phyloP scores from a whole-genome alignment of 2,888 invertebrate species.

The Adelognathus sp. region DNA sequence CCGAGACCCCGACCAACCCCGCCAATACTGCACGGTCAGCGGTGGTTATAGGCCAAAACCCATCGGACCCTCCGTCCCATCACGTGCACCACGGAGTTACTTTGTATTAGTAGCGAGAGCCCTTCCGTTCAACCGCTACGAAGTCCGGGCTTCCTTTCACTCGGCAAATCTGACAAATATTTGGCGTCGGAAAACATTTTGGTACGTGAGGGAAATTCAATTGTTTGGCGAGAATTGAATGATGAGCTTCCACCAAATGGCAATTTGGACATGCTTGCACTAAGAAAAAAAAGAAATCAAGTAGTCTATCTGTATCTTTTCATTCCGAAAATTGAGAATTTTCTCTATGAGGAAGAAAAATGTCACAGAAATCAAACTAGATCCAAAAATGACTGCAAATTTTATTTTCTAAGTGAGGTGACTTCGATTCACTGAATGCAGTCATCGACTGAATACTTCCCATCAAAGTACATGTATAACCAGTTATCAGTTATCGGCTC shows the following conservation, averaged over 20 bases:
- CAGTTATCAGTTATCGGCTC: no score
- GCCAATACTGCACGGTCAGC: conserved; percentile 40
- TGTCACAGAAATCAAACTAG: no score
- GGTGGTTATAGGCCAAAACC: conserved; percentile 36
- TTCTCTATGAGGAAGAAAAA: no score
- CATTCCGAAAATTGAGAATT: no score
- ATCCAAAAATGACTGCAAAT: no score
- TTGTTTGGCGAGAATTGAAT: background rate
- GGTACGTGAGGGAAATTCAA: background rate
- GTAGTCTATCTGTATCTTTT: no score
- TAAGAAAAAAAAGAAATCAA: no score
- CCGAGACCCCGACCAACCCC: conserved; percentile 24
- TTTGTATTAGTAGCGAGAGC: background rate
- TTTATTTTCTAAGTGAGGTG: no score
- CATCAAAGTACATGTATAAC: no score
- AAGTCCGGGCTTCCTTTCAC: background rate
- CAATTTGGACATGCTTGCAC: background rate
- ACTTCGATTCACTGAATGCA: no score
- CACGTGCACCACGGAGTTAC: background rate
- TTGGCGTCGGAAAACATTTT: background rate
- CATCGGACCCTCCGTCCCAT: conserved; percentile 26
- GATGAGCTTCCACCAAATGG: no score
- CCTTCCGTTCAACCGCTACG: background rate
- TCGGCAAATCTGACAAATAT: background rate
- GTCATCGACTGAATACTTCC: no score